Evolutionary conservation across 2,113 vertebrate species (phyloP).

Genomic region (Oreocharis arfaki): DNA sequence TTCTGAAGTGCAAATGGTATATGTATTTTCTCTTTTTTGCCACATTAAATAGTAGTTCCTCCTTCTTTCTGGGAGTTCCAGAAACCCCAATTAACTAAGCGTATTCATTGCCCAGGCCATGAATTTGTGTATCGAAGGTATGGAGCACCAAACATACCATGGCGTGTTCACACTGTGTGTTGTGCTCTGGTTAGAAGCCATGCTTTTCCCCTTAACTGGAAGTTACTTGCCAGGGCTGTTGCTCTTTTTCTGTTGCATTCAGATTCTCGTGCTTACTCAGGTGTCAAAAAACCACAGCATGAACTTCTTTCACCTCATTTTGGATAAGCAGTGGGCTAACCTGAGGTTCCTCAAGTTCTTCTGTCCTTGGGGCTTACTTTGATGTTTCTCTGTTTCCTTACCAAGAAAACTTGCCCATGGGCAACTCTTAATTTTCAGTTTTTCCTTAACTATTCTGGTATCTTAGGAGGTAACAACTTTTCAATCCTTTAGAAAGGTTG

Average conservation of each 20-base stretch:
- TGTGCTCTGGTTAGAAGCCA: neutral
- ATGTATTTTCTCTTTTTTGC: neutral
- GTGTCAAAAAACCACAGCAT: neutral
- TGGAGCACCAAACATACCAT: neutral
- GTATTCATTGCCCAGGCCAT: neutral
- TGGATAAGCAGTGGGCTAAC: neutral
- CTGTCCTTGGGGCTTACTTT: neutral
- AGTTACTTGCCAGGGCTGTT: neutral
- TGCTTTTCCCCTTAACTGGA: neutral
- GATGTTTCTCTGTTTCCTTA: neutral
- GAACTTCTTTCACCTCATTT: neutral
- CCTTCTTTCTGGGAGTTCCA: neutral
- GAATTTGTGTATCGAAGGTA: neutral
- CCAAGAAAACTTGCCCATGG: neutral
- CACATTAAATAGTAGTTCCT: neutral
- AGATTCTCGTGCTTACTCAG: neutral
- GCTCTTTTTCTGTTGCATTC: rapidly evolving
- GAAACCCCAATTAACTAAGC: neutral
- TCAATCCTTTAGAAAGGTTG: neutral
- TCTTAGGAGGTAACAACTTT: neutral
- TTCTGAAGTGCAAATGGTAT: neutral
- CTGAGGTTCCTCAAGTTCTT: neutral
- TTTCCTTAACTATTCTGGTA: neutral
- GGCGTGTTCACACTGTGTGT: neutral
- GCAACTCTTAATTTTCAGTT: neutral